Evolutionary conservation across 1,140 invertebrate species (phyloP), one percentile per base, ranked within the genome.

Genomic region (Drosophila kurseongensis): DNA sequence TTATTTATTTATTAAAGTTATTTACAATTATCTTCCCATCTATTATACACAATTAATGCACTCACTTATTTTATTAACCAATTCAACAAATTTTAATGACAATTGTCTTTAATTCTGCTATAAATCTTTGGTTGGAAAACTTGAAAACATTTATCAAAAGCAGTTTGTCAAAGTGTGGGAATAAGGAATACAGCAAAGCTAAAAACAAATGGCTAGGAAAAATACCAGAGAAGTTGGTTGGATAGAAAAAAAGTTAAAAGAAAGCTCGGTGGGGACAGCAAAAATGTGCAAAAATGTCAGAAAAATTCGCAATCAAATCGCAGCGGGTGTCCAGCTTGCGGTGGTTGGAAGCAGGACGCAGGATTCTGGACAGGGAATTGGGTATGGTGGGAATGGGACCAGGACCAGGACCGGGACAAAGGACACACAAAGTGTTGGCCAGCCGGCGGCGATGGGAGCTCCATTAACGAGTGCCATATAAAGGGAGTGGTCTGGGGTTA

Each of bases 201-300:
- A 62, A 61, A 86, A 86, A 79, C 78, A 86, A 78, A 82, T 69
- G 55, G 38, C 45, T 32, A 40, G 44, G 27, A 12, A 9, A 75
- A 59, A 62, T 8, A 29, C 47, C 3, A 13, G 27, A 12, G 10
- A 13, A 40, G 4, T 27, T 38, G 36, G 9, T 10, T 38, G 36
- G 0, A 41, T 18, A 35, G 41, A 36, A 23, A 56, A 54, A 41
- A 29, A 45, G 27, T 23, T 14, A 18, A 67, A 50, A 42, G 69
- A 61, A 60, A 71, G 27, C 67, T 60, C 50, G 38, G 40, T 40
- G 45, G 36, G 42, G 23, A 60, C 47, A 27, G 48, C 44, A 57
- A 63, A 67, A 88, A 80, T 71, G 76, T 84, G 84, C 60, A 89
- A 88, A 88, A 88, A 88, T 88, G 83, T 88, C 83, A 88, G 83